Evolutionary conservation across 2,113 vertebrate species (phyloP).

Genomic region (Crocuta crocuta): DNA sequence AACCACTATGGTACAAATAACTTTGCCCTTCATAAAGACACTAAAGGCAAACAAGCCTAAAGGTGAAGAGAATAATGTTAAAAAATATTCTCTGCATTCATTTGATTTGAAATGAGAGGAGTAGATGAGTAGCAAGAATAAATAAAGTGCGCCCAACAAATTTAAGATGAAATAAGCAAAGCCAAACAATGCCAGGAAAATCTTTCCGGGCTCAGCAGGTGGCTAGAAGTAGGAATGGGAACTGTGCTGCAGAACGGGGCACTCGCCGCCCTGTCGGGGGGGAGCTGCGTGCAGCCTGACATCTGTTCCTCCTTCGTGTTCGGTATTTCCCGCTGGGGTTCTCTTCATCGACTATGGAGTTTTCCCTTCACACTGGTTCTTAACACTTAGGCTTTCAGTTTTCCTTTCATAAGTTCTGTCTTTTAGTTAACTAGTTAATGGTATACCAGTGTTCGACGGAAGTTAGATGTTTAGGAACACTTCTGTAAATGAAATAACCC

Average conservation of each 20-base stretch:
- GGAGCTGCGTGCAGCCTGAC: not conserved
- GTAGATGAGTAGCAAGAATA: slow-evolving; percentile 9
- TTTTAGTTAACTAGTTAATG: not conserved
- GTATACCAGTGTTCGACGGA: not conserved
- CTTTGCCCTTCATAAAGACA: not conserved
- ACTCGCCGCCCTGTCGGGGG: not conserved
- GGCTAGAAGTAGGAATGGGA: not conserved
- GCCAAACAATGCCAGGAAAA: not conserved
- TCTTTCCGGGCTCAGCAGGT: not conserved
- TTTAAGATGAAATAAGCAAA: not conserved
- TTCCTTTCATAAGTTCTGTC: not conserved
- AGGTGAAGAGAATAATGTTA: not conserved
- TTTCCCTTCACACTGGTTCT: not conserved
- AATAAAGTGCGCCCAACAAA: not conserved
- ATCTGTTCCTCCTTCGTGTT: not conserved
- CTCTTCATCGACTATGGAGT: not conserved
- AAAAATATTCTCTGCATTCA: not conserved
- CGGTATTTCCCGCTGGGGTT: not conserved
- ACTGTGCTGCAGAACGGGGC: not conserved
- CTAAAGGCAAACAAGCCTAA: not conserved
- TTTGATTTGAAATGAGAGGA: slow-evolving; percentile 26
- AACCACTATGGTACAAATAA: not conserved
- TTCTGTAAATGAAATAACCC: slow-evolving; percentile 1
- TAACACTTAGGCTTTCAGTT: not conserved
- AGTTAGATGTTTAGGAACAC: not conserved